phyloP scores from a whole-genome alignment of 2,797 vertebrate species.

The Ficedula albicollis region DNA sequence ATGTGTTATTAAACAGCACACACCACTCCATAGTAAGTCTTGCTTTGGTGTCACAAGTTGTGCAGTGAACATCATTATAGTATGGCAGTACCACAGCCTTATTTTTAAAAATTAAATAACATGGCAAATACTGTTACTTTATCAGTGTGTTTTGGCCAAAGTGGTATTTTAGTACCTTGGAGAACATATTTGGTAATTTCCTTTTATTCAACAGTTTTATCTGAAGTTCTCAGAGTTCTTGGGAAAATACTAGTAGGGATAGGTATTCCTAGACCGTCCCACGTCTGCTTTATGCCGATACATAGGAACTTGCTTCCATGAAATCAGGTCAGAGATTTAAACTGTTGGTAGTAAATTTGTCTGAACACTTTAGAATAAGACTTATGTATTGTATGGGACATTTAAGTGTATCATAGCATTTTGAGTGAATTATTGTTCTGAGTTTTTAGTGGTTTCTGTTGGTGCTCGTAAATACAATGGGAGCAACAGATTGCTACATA shows the following conservation, averaged over 20 bases:
- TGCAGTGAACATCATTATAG: accelerated
- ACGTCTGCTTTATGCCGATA: background rate
- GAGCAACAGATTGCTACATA: background rate
- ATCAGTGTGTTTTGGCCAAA: background rate
- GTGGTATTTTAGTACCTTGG: background rate
- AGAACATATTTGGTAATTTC: background rate
- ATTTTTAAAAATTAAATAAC: no score
- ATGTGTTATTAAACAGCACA: background rate
- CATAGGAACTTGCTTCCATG: background rate
- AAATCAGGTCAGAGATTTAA: background rate
- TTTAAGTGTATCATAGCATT: background rate
- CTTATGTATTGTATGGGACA: background rate
- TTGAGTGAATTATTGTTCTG: background rate
- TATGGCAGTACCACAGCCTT: background rate
- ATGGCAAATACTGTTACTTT: background rate
- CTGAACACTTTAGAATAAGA: background rate
- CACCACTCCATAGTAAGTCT: background rate
- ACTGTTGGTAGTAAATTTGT: background rate
- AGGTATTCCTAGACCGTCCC: background rate
- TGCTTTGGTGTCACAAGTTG: background rate
- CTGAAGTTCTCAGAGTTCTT: background rate
- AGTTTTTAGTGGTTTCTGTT: background rate
- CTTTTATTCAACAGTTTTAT: background rate
- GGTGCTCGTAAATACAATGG: background rate
- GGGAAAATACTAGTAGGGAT: background rate